A percentile compares a stretch with the other conserved stretches of the same genome.
Evolutionary conservation across 2,113 vertebrate genomes (phyloP).

Genomic region (Tiliqua scincoides): DNA sequence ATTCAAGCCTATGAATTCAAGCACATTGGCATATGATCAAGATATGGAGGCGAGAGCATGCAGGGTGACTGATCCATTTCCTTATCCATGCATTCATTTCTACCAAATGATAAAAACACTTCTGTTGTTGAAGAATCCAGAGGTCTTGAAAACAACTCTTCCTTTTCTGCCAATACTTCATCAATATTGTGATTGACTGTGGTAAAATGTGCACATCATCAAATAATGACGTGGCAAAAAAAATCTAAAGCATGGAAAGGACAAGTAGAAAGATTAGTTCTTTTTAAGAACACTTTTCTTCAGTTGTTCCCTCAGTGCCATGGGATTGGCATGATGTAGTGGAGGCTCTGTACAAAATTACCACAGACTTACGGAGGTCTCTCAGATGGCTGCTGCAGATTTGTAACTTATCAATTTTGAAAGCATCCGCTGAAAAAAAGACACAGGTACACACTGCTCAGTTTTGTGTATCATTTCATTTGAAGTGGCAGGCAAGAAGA

Average conservation of each 20-base stretch:
- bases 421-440: not conserved
- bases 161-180: no score
- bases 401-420: not conserved
- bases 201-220: not conserved
- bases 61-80: not conserved
- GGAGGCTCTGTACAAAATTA: not conserved
- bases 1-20: not conserved
- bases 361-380: not conserved
- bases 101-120: no score
- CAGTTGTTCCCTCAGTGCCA: not conserved
- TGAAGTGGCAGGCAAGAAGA: not conserved
- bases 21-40: not conserved
- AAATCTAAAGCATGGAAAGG: not conserved
- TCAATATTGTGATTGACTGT: no score
- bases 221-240: not conserved
- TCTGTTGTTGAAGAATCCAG: no score
- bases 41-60: not conserved
- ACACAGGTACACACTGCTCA: not conserved
- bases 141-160: no score
- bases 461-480: not conserved
- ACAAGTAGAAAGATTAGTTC: not conserved
- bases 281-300: not conserved
- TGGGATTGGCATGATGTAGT: fast-evolving
- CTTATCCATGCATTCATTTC: no score
- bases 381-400: not conserved